Conservation (phyloP, 2,797 vertebrate species). For the Hoplostethus mediterraneus region DNA sequence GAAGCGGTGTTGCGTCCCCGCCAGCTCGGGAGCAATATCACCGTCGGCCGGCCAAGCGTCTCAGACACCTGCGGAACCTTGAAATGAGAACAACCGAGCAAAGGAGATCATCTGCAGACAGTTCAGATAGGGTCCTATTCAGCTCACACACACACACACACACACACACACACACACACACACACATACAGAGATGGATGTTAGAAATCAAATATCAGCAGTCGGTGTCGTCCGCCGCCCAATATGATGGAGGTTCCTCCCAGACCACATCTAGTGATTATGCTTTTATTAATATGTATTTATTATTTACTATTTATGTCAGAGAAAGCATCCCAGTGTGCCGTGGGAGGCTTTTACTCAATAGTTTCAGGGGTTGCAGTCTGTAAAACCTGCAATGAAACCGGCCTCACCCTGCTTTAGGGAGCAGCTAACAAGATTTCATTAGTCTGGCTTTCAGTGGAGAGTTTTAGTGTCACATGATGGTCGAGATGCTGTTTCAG, state of each 20-base stretch:
- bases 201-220: constrained; percentile 40
- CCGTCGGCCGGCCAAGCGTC: constrained; percentile 75
- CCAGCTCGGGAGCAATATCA: constrained; percentile 75
- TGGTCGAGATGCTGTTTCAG: no score
- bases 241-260: constrained; percentile 23
- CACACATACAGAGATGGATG: neutral
- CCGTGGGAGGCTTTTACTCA: no score
- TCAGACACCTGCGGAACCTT: constrained; percentile 63
- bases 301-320: no score
- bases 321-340: constrained; percentile 44
- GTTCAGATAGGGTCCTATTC: constrained; percentile 8
- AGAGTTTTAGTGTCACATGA: no score
- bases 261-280: constrained; percentile 33
- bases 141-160: constrained; percentile 28
- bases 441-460: no score
- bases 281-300: neutral
- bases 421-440: no score
- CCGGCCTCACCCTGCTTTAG: no score
- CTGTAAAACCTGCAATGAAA: no score
- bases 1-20: constrained; percentile 31
- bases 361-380: no score
- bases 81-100: constrained; percentile 71
- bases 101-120: constrained; percentile 38
- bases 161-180: constrained; percentile 29
- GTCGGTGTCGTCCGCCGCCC: constrained; percentile 24